Evolutionary conservation across 2,888 invertebrate genomes (phyloP).

Genomic region (Papilio gigon): DNA sequence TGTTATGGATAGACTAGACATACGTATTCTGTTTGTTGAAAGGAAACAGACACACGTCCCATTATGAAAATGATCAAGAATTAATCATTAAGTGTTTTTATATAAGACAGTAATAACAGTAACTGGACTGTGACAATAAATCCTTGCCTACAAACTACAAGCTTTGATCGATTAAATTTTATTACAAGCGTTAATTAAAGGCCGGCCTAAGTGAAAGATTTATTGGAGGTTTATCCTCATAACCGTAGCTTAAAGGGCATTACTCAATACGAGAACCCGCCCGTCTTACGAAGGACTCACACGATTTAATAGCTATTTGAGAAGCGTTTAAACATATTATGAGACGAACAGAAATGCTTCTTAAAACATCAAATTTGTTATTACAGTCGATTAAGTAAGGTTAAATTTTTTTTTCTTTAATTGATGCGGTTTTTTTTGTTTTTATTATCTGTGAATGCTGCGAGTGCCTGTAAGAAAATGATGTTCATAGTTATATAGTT

Average conservation of each 20-base stretch:
- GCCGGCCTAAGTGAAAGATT: slow-evolving; percentile 77
- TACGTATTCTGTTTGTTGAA: slow-evolving; percentile 39
- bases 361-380: background rate
- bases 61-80: no score
- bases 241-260: slow-evolving; percentile 75
- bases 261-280: slow-evolving; percentile 63
- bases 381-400: no score
- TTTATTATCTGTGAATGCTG: no score
- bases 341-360: background rate
- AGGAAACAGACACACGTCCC: no score
- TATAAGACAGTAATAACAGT: background rate
- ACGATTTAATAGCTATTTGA: slow-evolving; percentile 43
- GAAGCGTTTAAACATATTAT: slow-evolving; percentile 33
- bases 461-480: no score
- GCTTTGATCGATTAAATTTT: slow-evolving; percentile 80
- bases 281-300: slow-evolving; percentile 44
- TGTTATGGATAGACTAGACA: slow-evolving; percentile 39
- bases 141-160: slow-evolving; percentile 63
- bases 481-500: no score
- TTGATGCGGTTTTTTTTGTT: no score
- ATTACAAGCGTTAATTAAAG: slow-evolving; percentile 78
- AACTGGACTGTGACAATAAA: slow-evolving; percentile 50
- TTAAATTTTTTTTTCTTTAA: no score
- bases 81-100: background rate
- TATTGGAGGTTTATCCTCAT: slow-evolving; percentile 80